Evolutionary conservation across 2,113 vertebrate genomes (phyloP).

Genomic region (Malurus elegans): DNA sequence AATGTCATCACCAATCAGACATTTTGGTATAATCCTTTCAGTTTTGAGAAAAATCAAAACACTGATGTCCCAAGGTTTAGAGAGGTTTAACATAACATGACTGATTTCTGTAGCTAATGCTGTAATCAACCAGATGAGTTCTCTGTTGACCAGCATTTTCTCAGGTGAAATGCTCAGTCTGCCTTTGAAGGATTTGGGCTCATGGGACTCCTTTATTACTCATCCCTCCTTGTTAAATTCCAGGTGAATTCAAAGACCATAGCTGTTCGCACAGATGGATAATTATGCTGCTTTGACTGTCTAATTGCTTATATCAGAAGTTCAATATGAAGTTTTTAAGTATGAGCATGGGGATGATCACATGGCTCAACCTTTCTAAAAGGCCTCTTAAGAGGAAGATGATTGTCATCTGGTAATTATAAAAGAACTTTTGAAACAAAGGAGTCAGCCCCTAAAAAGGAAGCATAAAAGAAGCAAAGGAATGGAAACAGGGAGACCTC

Average conservation of each 20-base stretch:
- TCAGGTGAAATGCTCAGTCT: neutral
- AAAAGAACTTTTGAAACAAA: neutral
- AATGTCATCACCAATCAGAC: neutral
- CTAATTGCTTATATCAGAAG: neutral
- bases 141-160: neutral
- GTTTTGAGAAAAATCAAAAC: neutral
- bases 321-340: neutral
- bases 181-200: neutral
- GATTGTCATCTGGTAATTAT: neutral
- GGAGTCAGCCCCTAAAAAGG: fast-evolving
- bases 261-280: neutral
- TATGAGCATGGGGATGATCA: neutral
- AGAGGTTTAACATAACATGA: neutral
- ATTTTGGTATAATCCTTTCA: neutral
- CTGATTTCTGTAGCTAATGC: neutral
- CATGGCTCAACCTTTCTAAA: neutral
- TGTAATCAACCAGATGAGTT: neutral
- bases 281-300: neutral
- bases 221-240: neutral
- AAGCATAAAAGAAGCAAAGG: neutral
- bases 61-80: neutral
- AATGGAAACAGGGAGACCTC: neutral
- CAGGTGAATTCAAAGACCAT: neutral
- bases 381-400: neutral
- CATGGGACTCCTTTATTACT: neutral